Evolutionary conservation across 1,140 invertebrate genomes (phyloP), one percentile per base, ranked within the genome.

Genomic region (Zaprionus kolodkinae): DNA sequence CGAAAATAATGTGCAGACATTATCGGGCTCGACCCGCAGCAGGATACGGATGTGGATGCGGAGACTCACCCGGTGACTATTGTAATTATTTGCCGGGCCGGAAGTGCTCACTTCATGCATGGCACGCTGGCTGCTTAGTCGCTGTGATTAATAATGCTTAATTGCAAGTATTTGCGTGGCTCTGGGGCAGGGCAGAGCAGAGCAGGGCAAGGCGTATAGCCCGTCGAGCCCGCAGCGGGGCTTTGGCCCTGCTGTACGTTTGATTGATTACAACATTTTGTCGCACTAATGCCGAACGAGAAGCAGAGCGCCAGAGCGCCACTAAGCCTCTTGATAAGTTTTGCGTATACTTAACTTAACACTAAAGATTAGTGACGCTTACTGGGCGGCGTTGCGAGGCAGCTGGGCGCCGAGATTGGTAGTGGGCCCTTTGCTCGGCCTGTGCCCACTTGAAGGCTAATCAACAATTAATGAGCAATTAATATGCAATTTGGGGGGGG

Each of bases 391-490:
- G 54, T 30, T 30, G 50, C 10, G 65, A 27, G 36, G n/a, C 12
- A 54, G n/a, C 40, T 45, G 38, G 40, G 57, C n/a, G 64, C 38
- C 36, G 74, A 68, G 74, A 65, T 78, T 74, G 62, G 50, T 60
- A 43, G 38, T 67, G 56, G 10, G 35, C 81, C 43, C 52, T 60
- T 48, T 55, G 45, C 57, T 17, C 33, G n/a, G 4, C 45, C n/a
- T 50, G 33, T 1, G 27, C n/a, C 50, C 17, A 76, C 81, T 89
- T 77, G 75, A 81, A 74, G 59, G 81, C 85, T 89, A 89, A 89
- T 89, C 85, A 89, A 81, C 85, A 89, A 89, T 89, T 89, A 89
- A 89, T 89, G 85, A 89, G 81, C 85, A 89, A 89, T 89, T 89
- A 89, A 89, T 89, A 89, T 89, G 85, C 85, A 89, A 89, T 89